phyloP scores from a whole-genome alignment of 2,113 vertebrate genomes.

The Falco punctatus region DNA sequence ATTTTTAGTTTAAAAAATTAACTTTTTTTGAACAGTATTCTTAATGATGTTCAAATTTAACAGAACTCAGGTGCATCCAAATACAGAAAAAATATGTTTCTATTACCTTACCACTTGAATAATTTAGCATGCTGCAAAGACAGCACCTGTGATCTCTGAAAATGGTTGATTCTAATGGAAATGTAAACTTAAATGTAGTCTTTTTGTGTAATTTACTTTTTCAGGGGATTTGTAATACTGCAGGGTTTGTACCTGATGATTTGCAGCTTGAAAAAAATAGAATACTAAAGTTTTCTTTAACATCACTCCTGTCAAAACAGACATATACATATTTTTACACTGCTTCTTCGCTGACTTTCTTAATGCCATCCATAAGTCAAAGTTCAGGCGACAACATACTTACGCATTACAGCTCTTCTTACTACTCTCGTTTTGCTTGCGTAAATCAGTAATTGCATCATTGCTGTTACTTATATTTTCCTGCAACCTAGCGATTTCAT shows the following conservation, averaged over 20 bases:
- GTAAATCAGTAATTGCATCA: constrained; percentile 68
- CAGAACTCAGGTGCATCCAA: not conserved
- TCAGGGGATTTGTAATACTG: not conserved
- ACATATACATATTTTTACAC: not conserved
- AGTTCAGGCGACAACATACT: constrained; percentile 55
- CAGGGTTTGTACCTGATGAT: not conserved
- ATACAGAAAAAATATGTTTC: not conserved
- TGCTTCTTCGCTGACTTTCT: not conserved
- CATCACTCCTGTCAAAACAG: not conserved
- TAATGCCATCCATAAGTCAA: not conserved
- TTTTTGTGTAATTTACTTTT: not conserved
- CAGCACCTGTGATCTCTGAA: not conserved
- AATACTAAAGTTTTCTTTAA: not conserved
- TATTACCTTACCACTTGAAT: not conserved
- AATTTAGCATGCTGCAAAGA: not conserved
- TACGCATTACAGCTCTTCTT: constrained; percentile 67
- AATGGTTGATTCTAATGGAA: not conserved
- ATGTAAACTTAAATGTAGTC: not conserved
- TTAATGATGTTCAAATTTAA: not conserved
- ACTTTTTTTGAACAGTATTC: not conserved
- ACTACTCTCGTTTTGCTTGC: constrained; percentile 60
- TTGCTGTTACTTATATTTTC: constrained; percentile 71
- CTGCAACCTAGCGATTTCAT: constrained; percentile 51
- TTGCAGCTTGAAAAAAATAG: not conserved
- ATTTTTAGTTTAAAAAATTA: not conserved